Evolutionary conservation across 2,113 vertebrate species (phyloP).

Genomic region (Rynchops niger): DNA sequence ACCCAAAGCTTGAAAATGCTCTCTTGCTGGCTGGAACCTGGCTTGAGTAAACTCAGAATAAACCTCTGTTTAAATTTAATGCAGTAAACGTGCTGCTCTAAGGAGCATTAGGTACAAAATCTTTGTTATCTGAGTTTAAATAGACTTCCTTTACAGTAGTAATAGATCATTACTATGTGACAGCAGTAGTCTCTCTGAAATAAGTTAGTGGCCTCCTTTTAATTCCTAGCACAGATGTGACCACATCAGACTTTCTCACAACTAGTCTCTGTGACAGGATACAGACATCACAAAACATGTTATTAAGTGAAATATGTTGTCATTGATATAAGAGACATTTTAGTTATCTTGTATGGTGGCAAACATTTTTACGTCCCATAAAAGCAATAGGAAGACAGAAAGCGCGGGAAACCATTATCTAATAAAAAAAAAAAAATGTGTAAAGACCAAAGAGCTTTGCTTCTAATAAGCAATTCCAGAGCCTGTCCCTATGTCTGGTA

Average conservation of each 20-base stretch:
- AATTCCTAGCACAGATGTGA: conserved; percentile 30
- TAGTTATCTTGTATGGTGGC: neutral
- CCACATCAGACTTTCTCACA: conserved; percentile 9
- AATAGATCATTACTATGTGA: conserved; percentile 11
- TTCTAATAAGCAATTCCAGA: neutral
- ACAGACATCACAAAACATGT: neutral
- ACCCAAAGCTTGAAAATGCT: neutral
- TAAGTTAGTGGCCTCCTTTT: conserved; percentile 1
- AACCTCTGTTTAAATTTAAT: neutral
- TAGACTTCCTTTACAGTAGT: neutral
- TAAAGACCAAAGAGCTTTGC: neutral
- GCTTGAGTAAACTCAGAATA: neutral
- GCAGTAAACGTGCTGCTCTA: neutral
- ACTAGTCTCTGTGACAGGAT: neutral
- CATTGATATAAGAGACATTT: neutral
- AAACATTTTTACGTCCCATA: neutral
- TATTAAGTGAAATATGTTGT: neutral
- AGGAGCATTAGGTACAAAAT: neutral
- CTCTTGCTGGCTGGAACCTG: neutral
- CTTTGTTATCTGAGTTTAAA: conserved; percentile 20
- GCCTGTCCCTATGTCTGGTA: neutral
- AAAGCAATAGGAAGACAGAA: neutral
- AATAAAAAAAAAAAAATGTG: neutral
- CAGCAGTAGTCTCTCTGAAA: neutral
- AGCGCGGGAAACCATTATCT: neutral